These are phyloP conservation scores for Bombus soroeensis DNA, from an alignment of 1,140 invertebrate species.

Conservation along the genomic window DNA sequence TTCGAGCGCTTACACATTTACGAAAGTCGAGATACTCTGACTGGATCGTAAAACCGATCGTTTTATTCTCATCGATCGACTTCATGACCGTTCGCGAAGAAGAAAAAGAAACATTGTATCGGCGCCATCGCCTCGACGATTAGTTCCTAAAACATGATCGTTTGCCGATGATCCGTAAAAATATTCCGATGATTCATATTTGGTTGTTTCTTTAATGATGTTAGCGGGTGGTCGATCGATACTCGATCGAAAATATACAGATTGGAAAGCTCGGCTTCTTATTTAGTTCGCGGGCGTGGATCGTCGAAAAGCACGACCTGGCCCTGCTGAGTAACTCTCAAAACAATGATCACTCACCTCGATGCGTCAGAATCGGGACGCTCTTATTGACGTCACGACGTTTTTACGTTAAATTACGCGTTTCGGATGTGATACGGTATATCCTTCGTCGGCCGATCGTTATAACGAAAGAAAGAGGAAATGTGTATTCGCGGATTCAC, in stretches of 20 bases:
- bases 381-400: constrained; percentile 48
- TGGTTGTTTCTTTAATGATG: neutral
- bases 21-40: neutral
- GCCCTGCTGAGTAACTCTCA: constrained; percentile 47
- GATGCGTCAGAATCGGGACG: constrained; percentile 39
- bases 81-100: neutral
- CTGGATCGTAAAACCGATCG: neutral
- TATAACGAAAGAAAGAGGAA: neutral
- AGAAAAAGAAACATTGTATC: neutral
- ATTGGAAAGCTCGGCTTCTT: neutral
- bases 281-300: neutral
- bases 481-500: neutral
- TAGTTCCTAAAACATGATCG: constrained; percentile 1
- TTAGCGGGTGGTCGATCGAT: constrained; percentile 23
- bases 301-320: neutral
- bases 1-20: neutral
- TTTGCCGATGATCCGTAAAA: constrained; percentile 42
- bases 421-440: neutral
- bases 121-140: neutral
- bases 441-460: neutral
- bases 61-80: neutral
- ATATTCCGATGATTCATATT: constrained; percentile 56
- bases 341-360: constrained; percentile 47
- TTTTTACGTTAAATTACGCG: constrained; percentile 31
- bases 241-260: constrained; percentile 48